phyloP scores from a whole-genome alignment of 2,113 vertebrate species.

The Pterophyllum scalare region DNA sequence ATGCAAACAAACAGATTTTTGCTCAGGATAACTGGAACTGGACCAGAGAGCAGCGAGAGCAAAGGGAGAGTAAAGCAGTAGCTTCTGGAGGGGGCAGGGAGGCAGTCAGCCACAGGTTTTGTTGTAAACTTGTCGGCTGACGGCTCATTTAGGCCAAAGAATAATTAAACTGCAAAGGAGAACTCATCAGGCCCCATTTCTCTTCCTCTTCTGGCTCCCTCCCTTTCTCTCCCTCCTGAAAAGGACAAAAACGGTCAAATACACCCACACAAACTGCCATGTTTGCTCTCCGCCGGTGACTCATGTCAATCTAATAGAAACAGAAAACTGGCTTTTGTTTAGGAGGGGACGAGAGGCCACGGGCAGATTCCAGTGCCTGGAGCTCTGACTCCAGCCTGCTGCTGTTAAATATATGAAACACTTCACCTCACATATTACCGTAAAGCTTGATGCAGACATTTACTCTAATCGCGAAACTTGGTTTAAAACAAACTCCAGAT shows the following conservation, averaged over 20 bases:
- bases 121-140: conserved; percentile 33
- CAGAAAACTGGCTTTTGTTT: conserved; percentile 59
- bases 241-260: conserved; percentile 20
- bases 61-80: not conserved
- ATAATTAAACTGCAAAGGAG: conserved; percentile 28
- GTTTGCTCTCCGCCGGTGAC: not conserved
- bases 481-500: no score
- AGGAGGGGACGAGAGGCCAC: not conserved
- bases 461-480: no score
- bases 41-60: not conserved
- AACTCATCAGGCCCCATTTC: not conserved
- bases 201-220: not conserved
- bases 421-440: no score
- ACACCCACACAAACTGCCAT: not conserved
- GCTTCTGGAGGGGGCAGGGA: not conserved
- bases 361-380: no score
- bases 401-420: no score
- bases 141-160: conserved; percentile 60
- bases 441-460: no score
- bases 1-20: not conserved
- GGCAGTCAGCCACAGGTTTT: rapidly evolving
- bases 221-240: not conserved
- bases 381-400: no score
- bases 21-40: not conserved
- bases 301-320: conserved; percentile 57